A percentile compares a stretch with the other conserved stretches of the same genome.
Conservation (phyloP, 2,113 vertebrate species). For the Oncorhynchus clarkii region DNA sequence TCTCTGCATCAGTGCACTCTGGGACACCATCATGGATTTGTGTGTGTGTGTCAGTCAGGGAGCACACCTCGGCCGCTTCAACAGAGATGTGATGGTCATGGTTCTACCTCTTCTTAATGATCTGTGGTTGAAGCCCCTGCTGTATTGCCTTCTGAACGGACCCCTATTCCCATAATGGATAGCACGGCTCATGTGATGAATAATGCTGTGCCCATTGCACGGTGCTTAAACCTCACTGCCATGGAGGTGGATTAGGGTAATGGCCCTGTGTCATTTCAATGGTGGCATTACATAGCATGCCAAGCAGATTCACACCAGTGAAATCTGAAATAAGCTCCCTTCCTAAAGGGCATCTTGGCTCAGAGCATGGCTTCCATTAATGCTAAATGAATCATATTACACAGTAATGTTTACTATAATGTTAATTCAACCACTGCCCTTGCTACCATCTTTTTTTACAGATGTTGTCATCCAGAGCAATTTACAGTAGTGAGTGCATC, state of each 20-base stretch:
- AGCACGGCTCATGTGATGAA: conserved; percentile 1
- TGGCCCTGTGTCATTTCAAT: neutral
- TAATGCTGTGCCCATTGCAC: conserved; percentile 3
- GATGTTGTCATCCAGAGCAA: too few species aligned
- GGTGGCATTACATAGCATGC: conserved; percentile 7
- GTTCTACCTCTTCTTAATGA: conserved; percentile 2
- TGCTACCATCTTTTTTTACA: neutral
- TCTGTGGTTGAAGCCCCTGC: neutral
- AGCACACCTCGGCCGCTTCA: neutral
- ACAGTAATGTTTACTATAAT: neutral
- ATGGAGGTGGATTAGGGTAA: conserved; percentile 10
- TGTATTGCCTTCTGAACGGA: neutral
- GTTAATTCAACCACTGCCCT: neutral
- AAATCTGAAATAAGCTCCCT: neutral
- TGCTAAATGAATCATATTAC: conserved; percentile 32
- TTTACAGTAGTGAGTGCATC: too few species aligned
- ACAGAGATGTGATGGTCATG: neutral
- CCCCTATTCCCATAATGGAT: neutral
- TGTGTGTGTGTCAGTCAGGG: conserved; percentile 8
- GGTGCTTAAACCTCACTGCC: conserved; percentile 9
- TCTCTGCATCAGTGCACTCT: conserved; percentile 34
- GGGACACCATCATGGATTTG: conserved; percentile 25
- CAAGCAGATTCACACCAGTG: conserved; percentile 4
- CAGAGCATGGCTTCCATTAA: conserved; percentile 9
- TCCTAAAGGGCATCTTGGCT: neutral